phyloP scores from a whole-genome alignment of 2,888 invertebrate species.

The Mechanitis messenoides region DNA sequence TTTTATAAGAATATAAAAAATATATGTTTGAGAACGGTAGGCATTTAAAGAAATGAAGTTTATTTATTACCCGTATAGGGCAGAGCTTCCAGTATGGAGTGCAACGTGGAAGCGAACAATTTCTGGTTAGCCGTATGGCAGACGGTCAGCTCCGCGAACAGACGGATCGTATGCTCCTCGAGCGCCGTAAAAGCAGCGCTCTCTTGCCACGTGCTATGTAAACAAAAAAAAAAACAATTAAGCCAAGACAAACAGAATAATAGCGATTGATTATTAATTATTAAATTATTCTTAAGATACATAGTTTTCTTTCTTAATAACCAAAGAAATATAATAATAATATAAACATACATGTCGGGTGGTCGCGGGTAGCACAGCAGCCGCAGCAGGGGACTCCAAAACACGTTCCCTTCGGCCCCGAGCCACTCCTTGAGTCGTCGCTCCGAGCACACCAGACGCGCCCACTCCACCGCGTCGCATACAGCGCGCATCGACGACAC shows the following conservation, averaged over 20 bases:
- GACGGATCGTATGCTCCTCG: constrained; percentile 86
- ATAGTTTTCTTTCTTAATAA: no score
- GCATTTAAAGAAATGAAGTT: no score
- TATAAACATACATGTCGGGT: constrained; percentile 43
- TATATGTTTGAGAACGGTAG: no score
- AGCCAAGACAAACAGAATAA: neutral
- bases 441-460: constrained; percentile 87
- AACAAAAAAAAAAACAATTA: constrained; percentile 12
- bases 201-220: constrained; percentile 62
- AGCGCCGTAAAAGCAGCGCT: constrained; percentile 74
- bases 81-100: constrained; percentile 82
- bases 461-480: constrained; percentile 83
- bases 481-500: constrained; percentile 53
- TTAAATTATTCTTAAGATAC: no score
- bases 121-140: constrained; percentile 91
- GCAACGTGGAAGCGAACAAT: constrained; percentile 86
- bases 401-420: constrained; percentile 87
- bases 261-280: no score
- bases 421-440: constrained; percentile 92
- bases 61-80: constrained; percentile 46
- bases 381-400: constrained; percentile 89
- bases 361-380: constrained; percentile 82
- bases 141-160: constrained; percentile 88
- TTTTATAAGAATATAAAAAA: no score
- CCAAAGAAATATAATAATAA: neutral